Base-by-base conservation (phyloP, 2,797 vertebrate genomes). In the Rhyacichthys aspro region DNA sequence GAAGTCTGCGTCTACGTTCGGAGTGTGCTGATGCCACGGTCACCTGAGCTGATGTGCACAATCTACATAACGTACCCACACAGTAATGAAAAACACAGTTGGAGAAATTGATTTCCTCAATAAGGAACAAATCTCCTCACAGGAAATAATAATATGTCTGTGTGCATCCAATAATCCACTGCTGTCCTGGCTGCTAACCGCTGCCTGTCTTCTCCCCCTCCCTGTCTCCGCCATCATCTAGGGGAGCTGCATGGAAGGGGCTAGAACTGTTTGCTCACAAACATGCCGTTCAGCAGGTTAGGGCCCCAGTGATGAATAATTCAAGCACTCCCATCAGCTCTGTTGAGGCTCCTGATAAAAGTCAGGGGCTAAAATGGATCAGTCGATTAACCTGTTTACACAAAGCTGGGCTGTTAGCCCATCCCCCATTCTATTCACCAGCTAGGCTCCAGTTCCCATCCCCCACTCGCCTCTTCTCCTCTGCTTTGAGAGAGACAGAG, bases 301-400 rank as follows among this genome's bases (percentile, higher is more conserved):
- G 93, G 92, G 93, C 93, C 91, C 89, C 75, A 32, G 85, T 78
- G 90, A 95, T 95, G 94, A 96, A 96, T 96, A 93, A 97, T 96
- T 96, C 95, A 96, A 68, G 88, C 78, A 42, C 90, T 91, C 90
- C 91, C 93, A 91, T 93, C 93, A 88, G 90, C 92, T 95, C 85
- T 92, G 93, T 94, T 90, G 92, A 87, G 88, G 93, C 89, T 93
- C 88, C 88, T 90, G 95, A 96, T 95, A 95, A 94, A 95, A 91
- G 95, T 94, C 94, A 95, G 92, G 89, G 81, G 91, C 92, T 94
- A 91, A 91, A 95, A 93, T 93, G 91, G 94, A 95, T 95, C 94
- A 95, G 94, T 95, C 92, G 94, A 96, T 94, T 94, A 95, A 95
- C 93, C 92, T 93, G 94, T 96, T 95, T 95, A 93, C 90, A 93